Evolutionary conservation across 2,888 invertebrate genomes (phyloP).

Genomic region (Gastrophysa polygoni): DNA sequence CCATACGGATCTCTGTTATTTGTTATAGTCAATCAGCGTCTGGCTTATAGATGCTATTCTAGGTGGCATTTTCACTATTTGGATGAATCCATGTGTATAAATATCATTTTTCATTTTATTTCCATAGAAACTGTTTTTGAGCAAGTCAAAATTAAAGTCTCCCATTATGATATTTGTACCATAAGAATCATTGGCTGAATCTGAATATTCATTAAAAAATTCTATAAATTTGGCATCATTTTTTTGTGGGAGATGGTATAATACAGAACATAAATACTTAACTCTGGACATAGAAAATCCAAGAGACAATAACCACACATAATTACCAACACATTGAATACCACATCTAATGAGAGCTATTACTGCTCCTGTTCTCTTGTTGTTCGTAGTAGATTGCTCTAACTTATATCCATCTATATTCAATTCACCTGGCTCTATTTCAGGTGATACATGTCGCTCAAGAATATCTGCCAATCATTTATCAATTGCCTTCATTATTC

Average conservation of each 20-base stretch:
- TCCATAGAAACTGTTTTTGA: not conserved
- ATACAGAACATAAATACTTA: too few species aligned
- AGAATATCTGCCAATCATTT: constrained; percentile 3
- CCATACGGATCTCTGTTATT: too few species aligned
- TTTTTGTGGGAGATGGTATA: too few species aligned
- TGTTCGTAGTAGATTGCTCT: constrained; percentile 12
- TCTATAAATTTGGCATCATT: too few species aligned
- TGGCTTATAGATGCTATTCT: too few species aligned
- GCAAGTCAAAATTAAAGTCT: not conserved
- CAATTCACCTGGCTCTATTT: constrained; percentile 9
- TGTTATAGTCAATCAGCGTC: too few species aligned
- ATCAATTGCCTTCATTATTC: constrained; percentile 8
- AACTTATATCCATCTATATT: constrained; percentile 11
- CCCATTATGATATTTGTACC: not conserved
- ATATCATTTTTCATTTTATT: constrained; percentile 1
- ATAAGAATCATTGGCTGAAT: constrained; percentile 6
- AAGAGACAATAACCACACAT: too few species aligned
- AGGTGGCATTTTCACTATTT: constrained; percentile 10
- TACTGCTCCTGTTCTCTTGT: constrained; percentile 15
- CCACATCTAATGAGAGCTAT: constrained; percentile 11
- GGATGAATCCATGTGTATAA: not conserved
- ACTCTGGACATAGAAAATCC: too few species aligned
- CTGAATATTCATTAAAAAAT: constrained; percentile 9
- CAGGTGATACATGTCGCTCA: constrained; percentile 8
- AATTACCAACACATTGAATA: constrained; percentile 14